Conservation (phyloP, 1,140 invertebrate genomes). For the Heterodera schachtii region DNA sequence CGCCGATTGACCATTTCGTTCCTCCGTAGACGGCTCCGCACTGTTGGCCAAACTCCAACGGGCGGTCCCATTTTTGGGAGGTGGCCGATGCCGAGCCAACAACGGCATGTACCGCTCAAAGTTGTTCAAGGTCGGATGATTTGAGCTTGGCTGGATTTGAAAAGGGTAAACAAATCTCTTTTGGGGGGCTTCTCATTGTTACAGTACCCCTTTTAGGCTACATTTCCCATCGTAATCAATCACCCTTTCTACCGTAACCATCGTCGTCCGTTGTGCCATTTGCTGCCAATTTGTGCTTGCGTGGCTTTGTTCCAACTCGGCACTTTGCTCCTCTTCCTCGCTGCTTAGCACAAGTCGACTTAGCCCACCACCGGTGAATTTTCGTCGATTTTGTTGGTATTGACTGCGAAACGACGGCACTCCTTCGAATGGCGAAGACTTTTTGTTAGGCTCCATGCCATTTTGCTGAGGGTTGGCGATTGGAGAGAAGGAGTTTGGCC, state of each 20-base stretch:
- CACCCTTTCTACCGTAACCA: neutral
- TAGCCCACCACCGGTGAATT: neutral
- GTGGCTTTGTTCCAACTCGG: neutral
- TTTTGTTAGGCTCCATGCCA: neutral
- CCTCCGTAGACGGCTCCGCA: constrained; percentile 9
- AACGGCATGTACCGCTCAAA: constrained; percentile 8
- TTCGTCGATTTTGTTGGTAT: neutral
- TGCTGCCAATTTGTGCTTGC: neutral
- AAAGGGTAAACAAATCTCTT: neutral
- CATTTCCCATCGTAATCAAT: too few relatives aligned
- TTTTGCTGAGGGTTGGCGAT: neutral
- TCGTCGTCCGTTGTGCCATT: neutral
- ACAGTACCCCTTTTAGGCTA: neutral
- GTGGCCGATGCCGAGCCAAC: neutral
- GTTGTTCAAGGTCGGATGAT: neutral
- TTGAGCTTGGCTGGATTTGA: neutral
- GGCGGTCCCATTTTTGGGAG: neutral
- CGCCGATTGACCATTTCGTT: neutral
- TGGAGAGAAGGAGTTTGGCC: neutral
- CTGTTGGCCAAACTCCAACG: constrained; percentile 8
- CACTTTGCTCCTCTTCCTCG: neutral
- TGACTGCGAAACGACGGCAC: neutral
- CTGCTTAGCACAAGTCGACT: neutral
- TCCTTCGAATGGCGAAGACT: neutral
- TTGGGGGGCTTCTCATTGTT: neutral